A percentile compares a stretch with the other conserved stretches of the same genome.
Conservation (phyloP, 1,140 invertebrate species). For the Pogonognathellus flavescens region DNA sequence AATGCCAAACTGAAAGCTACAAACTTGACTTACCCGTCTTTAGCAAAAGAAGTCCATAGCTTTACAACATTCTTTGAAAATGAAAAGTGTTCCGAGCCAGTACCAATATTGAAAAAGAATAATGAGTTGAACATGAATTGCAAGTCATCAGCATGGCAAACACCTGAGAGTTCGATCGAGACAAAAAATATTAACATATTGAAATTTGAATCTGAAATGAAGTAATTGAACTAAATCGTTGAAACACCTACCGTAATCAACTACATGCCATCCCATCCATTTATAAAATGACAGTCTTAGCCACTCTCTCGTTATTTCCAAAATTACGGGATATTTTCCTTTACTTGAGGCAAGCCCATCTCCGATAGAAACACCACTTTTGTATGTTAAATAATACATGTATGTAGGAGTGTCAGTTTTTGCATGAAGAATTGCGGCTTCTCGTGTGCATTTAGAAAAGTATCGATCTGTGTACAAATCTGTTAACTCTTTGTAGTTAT, state of each 20-base stretch:
- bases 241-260: neutral
- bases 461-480: conserved; percentile 31
- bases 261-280: conserved; percentile 17
- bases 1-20: too few relatives aligned
- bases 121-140: neutral
- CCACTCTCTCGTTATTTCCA: neutral
- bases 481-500: conserved; percentile 50
- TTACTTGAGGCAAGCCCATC: conserved; percentile 26
- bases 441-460: neutral
- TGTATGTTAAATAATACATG: conserved; percentile 55
- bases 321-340: neutral
- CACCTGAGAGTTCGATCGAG: conserved; percentile 14
- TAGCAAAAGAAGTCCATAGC: conserved; percentile 48
- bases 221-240: neutral
- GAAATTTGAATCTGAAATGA: neutral
- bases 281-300: conserved; percentile 9
- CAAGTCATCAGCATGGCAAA: conserved; percentile 57
- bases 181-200: neutral
- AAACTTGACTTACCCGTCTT: conserved; percentile 5
- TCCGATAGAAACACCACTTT: conserved; percentile 24
- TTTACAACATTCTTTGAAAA: conserved; percentile 49
- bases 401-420: conserved; percentile 40
- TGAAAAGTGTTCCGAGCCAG: conserved; percentile 9
- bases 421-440: conserved; percentile 46
- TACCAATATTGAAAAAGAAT: neutral